Percentiles rank a stretch among this genome's conserved stretches.
Conservation (phyloP, 1,140 invertebrate species). For the Epicauta chinensis region DNA sequence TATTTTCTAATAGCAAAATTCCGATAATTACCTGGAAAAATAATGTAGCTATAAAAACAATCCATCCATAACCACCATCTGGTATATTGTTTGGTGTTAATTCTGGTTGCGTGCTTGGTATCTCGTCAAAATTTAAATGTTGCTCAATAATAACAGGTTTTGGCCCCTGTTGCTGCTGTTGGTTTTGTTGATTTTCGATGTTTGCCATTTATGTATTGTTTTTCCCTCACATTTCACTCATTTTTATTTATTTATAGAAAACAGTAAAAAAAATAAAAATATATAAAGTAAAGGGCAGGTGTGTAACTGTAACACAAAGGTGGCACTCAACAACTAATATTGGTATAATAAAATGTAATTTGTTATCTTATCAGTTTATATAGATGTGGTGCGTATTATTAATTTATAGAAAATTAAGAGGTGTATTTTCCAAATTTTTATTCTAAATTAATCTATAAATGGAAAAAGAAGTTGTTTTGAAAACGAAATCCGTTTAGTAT, state of each 20-base stretch:
- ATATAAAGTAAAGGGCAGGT: no score
- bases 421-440: no score
- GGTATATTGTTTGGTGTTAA: constrained; percentile 52
- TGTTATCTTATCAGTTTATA: no score
- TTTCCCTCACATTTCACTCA: background rate
- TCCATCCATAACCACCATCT: constrained; percentile 59
- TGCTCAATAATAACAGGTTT: constrained; percentile 4
- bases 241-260: background rate
- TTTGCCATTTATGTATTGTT: background rate
- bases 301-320: no score
- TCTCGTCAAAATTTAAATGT: constrained; percentile 42
- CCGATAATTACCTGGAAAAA: constrained; percentile 50
- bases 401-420: no score
- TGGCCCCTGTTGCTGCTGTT: background rate
- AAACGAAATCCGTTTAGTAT: no score
- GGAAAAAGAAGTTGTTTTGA: no score
- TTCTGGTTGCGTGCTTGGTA: constrained; percentile 56
- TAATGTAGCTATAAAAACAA: constrained; percentile 51
- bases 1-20: no score
- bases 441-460: no score
- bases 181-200: background rate
- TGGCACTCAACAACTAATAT: no score
- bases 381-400: no score
- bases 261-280: background rate
- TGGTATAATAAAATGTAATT: no score